Evolutionary conservation across 1,140 invertebrate genomes (phyloP).

Genomic region (Brachionus asplanchnoidis): DNA sequence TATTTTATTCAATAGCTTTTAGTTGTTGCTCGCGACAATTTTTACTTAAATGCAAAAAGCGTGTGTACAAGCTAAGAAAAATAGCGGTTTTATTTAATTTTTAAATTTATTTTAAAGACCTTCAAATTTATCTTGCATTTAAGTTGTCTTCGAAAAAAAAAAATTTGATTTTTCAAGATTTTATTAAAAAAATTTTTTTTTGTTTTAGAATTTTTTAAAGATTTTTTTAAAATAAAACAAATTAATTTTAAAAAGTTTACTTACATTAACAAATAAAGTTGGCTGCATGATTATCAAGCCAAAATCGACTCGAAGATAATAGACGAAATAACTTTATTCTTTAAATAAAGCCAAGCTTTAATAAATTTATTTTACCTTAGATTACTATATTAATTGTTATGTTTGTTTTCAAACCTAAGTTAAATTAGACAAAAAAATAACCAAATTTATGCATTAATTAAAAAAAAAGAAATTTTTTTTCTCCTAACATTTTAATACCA

Average conservation of each 20-base stretch:
- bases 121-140: background rate
- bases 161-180: too few species aligned
- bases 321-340: background rate
- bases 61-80: background rate
- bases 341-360: background rate
- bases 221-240: too few species aligned
- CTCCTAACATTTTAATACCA: conserved; percentile 38
- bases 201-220: too few species aligned
- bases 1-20: background rate
- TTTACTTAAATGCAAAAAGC: background rate
- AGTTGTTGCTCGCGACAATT: background rate
- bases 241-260: background rate
- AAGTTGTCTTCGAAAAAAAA: background rate
- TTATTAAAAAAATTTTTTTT: too few species aligned
- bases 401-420: background rate
- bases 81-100: background rate
- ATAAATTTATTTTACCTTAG: background rate
- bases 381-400: background rate
- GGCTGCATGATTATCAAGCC: background rate
- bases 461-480: background rate
- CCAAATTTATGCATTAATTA: background rate
- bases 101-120: background rate
- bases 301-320: background rate
- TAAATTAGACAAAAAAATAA: background rate
- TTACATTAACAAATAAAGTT: background rate